These are phyloP conservation scores for Carcina quercana DNA, from an alignment of 2,888 invertebrate species.

Conservation along the genomic window DNA sequence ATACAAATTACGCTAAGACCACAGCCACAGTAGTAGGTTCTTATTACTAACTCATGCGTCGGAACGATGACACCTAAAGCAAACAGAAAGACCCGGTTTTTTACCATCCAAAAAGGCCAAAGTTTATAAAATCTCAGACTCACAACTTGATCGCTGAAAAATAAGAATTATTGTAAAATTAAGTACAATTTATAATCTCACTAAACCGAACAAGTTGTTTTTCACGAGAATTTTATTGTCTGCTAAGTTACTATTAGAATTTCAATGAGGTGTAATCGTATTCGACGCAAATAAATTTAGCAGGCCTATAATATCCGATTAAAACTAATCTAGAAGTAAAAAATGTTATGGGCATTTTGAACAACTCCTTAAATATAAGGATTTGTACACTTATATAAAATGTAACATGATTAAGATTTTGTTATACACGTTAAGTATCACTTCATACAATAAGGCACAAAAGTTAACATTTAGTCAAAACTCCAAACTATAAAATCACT, in stretches of 20 bases:
- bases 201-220: too few species aligned
- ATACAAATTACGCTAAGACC: slow-evolving; percentile 30
- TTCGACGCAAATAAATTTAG: too few species aligned
- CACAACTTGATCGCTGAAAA: too few species aligned
- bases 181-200: too few species aligned
- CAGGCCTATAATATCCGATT: not conserved
- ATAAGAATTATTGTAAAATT: too few species aligned
- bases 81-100: not conserved
- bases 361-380: slow-evolving; percentile 22
- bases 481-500: slow-evolving; percentile 31
- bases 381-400: slow-evolving; percentile 20
- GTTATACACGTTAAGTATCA: slow-evolving; percentile 30
- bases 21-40: slow-evolving; percentile 56
- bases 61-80: not conserved
- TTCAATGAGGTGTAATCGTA: too few species aligned
- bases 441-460: slow-evolving; percentile 51
- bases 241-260: too few species aligned
- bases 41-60: slow-evolving; percentile 31
- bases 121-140: too few species aligned
- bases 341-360: slow-evolving; percentile 26
- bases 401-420: slow-evolving; percentile 18
- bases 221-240: too few species aligned
- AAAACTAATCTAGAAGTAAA: slow-evolving; percentile 3
- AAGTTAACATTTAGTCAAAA: slow-evolving; percentile 23
- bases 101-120: too few species aligned